Evolutionary conservation across 2,888 invertebrate genomes (phyloP).

Genomic region (Pristionchus entomophagus): DNA sequence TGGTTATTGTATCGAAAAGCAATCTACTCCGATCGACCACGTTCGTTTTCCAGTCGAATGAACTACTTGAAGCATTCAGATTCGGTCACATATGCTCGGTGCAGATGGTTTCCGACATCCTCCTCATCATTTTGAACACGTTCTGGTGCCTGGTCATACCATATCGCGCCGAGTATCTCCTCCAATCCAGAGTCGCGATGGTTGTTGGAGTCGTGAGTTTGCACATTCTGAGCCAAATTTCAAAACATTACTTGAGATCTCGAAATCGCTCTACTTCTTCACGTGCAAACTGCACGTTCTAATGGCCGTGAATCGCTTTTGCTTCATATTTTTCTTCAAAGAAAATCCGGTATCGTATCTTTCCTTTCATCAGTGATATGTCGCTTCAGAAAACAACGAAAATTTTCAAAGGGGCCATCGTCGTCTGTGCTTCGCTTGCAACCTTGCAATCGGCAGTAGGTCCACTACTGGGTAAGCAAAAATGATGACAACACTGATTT

Average conservation of each 20-base stretch:
- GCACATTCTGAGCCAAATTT: neutral
- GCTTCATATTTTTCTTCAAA: neutral
- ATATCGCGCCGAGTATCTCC: neutral
- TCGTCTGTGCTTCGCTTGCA: neutral
- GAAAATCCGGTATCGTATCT: neutral
- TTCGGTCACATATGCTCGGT: neutral
- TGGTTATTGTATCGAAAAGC: neutral
- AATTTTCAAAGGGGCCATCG: neutral
- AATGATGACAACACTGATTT: too few relatives aligned
- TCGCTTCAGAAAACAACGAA: neutral
- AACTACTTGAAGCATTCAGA: neutral
- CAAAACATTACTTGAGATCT: neutral
- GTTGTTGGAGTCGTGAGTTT: constrained; percentile 5
- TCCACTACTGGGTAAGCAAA: neutral
- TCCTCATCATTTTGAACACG: neutral
- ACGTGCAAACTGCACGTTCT: constrained; percentile 26
- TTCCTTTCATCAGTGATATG: too few relatives aligned
- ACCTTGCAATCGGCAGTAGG: neutral
- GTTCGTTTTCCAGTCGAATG: neutral
- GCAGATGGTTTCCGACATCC: neutral
- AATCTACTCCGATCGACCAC: neutral
- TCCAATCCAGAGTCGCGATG: neutral
- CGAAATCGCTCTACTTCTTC: constrained; percentile 21
- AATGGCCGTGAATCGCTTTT: constrained; percentile 1
- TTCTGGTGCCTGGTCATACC: neutral